These are phyloP conservation scores for Corythaixoides concolor DNA, from an alignment of 2,113 vertebrate genomes.

Conservation along the genomic window DNA sequence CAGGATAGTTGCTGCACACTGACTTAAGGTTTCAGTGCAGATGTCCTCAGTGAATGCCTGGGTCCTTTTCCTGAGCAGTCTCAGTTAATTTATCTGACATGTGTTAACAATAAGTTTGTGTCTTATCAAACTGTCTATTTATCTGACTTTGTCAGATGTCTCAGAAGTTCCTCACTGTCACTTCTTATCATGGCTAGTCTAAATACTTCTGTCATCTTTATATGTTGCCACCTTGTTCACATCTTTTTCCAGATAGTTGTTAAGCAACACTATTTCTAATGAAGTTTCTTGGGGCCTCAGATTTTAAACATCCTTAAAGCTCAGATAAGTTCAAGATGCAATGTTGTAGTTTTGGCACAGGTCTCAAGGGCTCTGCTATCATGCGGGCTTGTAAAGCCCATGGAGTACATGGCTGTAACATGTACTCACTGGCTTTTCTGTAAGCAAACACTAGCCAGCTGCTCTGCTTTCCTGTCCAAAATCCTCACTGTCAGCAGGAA, in stretches of 20 bases:
- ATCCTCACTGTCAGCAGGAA: conserved; percentile 31
- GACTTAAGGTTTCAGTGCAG: neutral
- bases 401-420: neutral
- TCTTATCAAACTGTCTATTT: conserved; percentile 41
- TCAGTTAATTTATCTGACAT: conserved; percentile 46
- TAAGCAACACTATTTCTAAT: conserved; percentile 23
- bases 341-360: neutral
- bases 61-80: conserved; percentile 9
- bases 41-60: conserved; percentile 12
- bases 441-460: conserved; percentile 34
- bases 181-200: conserved; percentile 48
- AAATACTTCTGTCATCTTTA: conserved; percentile 59
- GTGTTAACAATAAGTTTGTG: conserved; percentile 55
- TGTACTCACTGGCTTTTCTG: neutral
- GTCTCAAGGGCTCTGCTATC: neutral
- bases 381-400: neutral
- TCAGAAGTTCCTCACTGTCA: conserved; percentile 53
- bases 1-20: neutral
- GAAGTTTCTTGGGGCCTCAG: neutral
- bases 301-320: conserved; percentile 28
- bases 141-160: conserved; percentile 36
- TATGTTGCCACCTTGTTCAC: conserved; percentile 58
- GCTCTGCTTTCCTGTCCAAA: neutral
- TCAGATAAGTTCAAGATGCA: neutral
- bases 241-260: conserved; percentile 42